phyloP scores from a whole-genome alignment of 2,888 invertebrate species.

The Ochropleura plecta region DNA sequence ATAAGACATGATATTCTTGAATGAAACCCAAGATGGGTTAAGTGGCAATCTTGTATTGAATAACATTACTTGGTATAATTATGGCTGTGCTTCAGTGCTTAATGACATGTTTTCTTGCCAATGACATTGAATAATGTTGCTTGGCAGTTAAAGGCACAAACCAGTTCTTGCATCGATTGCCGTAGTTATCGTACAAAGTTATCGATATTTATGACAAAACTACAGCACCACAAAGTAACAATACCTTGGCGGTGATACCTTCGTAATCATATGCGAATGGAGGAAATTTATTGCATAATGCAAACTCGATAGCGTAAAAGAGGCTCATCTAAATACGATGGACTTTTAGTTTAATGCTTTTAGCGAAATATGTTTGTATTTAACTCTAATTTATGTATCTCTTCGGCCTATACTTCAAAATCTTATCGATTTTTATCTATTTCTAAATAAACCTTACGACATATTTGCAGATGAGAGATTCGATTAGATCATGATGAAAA shows the following conservation, averaged over 20 bases:
- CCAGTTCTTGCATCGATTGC: conserved; percentile 57
- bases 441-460: conserved; percentile 1
- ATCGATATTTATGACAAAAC: conserved; percentile 42
- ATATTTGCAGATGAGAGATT: conserved; percentile 22
- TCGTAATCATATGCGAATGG: conserved; percentile 15
- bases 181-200: conserved; percentile 46
- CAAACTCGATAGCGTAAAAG: neutral
- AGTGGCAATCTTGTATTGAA: conserved; percentile 46
- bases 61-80: conserved; percentile 58
- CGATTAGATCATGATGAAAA: conserved; percentile 37
- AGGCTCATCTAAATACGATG: neutral
- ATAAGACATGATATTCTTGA: conserved; percentile 40
- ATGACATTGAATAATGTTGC: conserved; percentile 64
- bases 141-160: conserved; percentile 42
- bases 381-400: conserved; percentile 6
- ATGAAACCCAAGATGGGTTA: conserved; percentile 51
- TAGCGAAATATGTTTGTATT: neutral
- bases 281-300: conserved; percentile 21
- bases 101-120: conserved; percentile 60
- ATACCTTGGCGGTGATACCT: conserved; percentile 20
- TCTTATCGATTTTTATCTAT: neutral
- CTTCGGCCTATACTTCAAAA: neutral
- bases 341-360: neutral
- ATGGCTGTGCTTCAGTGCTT: conserved; percentile 42
- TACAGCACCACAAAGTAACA: conserved; percentile 10